A percentile compares a stretch with the other conserved stretches of the same genome.
phyloP scores from a whole-genome alignment of 2,888 invertebrate genomes.

The Drosophila parthenogenetica region DNA sequence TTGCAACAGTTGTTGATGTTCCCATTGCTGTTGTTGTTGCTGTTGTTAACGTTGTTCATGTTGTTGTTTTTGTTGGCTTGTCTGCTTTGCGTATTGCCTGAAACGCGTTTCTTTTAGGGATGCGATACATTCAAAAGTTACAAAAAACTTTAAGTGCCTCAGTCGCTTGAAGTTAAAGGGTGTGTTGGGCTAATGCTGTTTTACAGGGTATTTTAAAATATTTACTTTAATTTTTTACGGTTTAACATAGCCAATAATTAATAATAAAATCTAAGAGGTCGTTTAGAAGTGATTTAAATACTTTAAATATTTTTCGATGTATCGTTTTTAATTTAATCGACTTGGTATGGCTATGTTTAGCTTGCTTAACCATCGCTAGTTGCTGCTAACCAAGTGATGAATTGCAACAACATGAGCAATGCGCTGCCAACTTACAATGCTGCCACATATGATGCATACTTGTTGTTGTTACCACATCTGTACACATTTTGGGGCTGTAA shows the following conservation, averaged over 20 bases:
- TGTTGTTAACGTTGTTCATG: slow-evolving; percentile 12
- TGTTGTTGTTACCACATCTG: not conserved
- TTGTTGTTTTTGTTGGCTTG: slow-evolving; percentile 8
- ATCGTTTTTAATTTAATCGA: too few relatives aligned
- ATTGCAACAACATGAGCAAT: slow-evolving; percentile 31
- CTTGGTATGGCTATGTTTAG: not conserved
- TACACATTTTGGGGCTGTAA: not conserved
- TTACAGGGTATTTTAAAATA: too few relatives aligned
- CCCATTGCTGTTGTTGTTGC: slow-evolving; percentile 22
- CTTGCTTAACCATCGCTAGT: not conserved
- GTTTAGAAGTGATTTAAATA: too few relatives aligned
- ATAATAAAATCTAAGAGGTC: too few relatives aligned
- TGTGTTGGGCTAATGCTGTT: too few relatives aligned
- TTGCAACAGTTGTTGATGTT: slow-evolving; percentile 43
- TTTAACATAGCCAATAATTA: too few relatives aligned
- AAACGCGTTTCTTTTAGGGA: slow-evolving; percentile 30
- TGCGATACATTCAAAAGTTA: not conserved
- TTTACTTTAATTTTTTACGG: too few relatives aligned
- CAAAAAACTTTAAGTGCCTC: too few relatives aligned
- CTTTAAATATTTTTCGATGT: too few relatives aligned
- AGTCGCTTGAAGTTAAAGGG: too few relatives aligned
- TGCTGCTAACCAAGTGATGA: slow-evolving; percentile 9
- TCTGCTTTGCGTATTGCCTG: slow-evolving; percentile 36
- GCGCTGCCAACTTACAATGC: not conserved
- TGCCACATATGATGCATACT: slow-evolving; percentile 32